phyloP scores from a whole-genome alignment of 2,797 vertebrate genomes.

The Protosalanx chinensis region DNA sequence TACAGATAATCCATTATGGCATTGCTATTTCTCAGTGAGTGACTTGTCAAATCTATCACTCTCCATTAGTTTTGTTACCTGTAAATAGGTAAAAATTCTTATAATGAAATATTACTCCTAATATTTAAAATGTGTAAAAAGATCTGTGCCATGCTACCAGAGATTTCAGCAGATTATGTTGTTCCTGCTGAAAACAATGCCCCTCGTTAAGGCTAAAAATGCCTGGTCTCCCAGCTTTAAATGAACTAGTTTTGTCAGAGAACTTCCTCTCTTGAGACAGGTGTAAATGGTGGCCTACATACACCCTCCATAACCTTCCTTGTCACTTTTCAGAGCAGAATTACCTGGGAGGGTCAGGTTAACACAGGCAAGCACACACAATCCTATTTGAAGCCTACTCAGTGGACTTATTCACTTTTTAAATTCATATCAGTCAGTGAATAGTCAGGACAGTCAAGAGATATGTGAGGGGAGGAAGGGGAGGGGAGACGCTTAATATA shows the following conservation, averaged over 20 bases:
- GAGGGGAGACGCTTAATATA: constrained; percentile 66
- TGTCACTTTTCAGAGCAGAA: constrained; percentile 63
- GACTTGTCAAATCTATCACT: too few relatives aligned
- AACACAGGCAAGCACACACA: constrained; percentile 58
- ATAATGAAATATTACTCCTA: too few relatives aligned
- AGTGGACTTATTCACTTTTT: constrained; percentile 71
- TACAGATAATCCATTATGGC: too few relatives aligned
- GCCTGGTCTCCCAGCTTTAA: constrained; percentile 16
- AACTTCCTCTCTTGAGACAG: constrained; percentile 36
- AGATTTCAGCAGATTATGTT: background rate
- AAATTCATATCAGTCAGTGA: constrained; percentile 73
- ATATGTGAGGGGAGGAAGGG: constrained; percentile 16
- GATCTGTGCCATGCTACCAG: background rate
- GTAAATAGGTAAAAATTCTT: too few relatives aligned
- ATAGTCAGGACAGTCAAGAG: constrained; percentile 61
- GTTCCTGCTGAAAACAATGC: background rate
- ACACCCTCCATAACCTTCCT: constrained; percentile 61
- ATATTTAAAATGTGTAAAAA: too few relatives aligned
- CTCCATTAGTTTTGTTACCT: too few relatives aligned
- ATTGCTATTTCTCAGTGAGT: too few relatives aligned
- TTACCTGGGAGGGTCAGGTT: constrained; percentile 67
- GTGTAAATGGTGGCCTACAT: constrained; percentile 64
- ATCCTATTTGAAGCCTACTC: constrained; percentile 68
- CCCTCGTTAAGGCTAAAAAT: constrained; percentile 18
- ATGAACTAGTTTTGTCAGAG: constrained; percentile 24